Percentiles rank a stretch among this genome's conserved stretches.
Conservation (phyloP, 2,113 vertebrate genomes). For the Ifrita kowaldi region DNA sequence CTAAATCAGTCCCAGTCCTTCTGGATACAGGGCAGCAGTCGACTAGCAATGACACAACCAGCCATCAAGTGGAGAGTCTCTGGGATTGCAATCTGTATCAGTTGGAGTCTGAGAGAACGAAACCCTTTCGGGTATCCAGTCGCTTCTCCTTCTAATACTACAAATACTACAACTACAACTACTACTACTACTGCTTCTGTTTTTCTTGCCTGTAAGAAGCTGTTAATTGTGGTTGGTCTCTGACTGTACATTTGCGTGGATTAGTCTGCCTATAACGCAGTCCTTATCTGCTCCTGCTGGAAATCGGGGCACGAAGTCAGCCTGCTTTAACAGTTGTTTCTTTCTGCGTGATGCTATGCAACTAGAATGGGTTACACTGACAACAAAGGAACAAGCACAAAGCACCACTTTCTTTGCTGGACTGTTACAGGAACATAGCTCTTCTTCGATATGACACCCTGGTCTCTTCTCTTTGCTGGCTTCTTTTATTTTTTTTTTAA, state of each 20-base stretch:
- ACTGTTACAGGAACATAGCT: conserved; percentile 67
- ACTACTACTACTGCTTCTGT: background rate
- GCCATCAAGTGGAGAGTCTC: conserved; percentile 79
- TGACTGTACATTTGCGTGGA: conserved; percentile 70
- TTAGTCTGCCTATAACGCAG: conserved; percentile 70
- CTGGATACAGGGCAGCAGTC: conserved; percentile 77
- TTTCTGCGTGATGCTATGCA: conserved; percentile 73
- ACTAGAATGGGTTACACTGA: conserved; percentile 68
- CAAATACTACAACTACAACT: conserved; percentile 4
- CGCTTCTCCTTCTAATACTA: conserved; percentile 47
- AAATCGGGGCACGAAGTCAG: conserved; percentile 71
- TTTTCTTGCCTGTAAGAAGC: conserved; percentile 57
- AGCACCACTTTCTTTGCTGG: conserved; percentile 68
- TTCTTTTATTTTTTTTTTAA: background rate
- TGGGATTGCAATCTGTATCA: conserved; percentile 69
- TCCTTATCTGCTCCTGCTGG: conserved; percentile 72
- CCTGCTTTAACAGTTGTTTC: conserved; percentile 68
- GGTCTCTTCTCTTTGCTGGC: conserved; percentile 10
- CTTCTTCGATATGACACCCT: conserved; percentile 32
- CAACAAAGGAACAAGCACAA: conserved; percentile 76
- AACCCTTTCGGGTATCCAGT: conserved; percentile 20
- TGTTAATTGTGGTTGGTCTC: conserved; percentile 54
- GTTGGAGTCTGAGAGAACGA: conserved; percentile 66
- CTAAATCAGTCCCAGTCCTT: conserved; percentile 79
- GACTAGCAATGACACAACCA: conserved; percentile 74